Conservation (phyloP, 2,888 invertebrate genomes). For the Drosophila kambysellisi region DNA sequence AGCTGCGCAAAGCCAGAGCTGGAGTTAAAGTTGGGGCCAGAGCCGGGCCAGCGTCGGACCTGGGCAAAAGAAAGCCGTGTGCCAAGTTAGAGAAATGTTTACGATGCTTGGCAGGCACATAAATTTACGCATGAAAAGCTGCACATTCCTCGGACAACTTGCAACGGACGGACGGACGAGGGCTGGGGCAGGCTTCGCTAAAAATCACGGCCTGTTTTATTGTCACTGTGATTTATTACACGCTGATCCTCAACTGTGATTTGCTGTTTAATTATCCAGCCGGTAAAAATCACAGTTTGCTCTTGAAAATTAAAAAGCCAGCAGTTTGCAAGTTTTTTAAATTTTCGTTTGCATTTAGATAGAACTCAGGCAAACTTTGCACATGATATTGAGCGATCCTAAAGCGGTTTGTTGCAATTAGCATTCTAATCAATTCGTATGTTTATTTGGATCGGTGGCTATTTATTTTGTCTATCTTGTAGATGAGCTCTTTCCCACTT, state of each 20-base stretch:
- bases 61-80: conserved; percentile 58
- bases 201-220: conserved; percentile 49
- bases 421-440: not conserved
- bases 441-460: not conserved
- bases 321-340: not conserved
- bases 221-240: conserved; percentile 71
- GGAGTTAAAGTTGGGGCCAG: conserved; percentile 3
- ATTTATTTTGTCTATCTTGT: not conserved
- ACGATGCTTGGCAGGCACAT: conserved; percentile 76
- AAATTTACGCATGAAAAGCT: conserved; percentile 81
- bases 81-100: conserved; percentile 74
- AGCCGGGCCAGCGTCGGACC: conserved; percentile 11
- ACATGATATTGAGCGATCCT: not conserved
- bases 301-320: not conserved
- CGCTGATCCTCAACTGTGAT: conserved; percentile 40
- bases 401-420: not conserved
- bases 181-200: conserved; percentile 41
- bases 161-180: conserved; percentile 12
- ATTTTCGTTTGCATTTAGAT: not conserved
- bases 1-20: conserved; percentile 62
- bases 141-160: conserved; percentile 46
- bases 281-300: conserved; percentile 9
- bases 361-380: not conserved
- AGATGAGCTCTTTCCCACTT: not conserved
- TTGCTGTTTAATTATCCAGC: conserved; percentile 37